Percentiles rank a stretch among this genome's conserved stretches.
Conservation (phyloP, 2,888 invertebrate genomes). For the Argyresthia goedartella region DNA sequence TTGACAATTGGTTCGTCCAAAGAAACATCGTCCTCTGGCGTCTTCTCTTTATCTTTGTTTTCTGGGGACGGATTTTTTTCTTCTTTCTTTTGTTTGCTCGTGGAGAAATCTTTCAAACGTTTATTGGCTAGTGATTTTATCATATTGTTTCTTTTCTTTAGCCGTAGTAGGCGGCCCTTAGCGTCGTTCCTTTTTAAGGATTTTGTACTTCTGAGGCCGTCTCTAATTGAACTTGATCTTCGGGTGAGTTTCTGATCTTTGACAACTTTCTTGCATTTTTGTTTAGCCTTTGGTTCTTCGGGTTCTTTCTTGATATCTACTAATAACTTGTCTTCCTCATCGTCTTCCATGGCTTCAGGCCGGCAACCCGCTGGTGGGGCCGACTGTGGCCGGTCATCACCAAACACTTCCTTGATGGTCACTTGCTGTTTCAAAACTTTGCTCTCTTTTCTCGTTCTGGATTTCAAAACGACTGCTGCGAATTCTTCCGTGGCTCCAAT, state of each 20-base stretch:
- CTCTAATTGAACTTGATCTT: conserved; percentile 55
- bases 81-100: conserved; percentile 43
- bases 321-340: conserved; percentile 29
- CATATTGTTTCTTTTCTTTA: conserved; percentile 62
- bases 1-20: conserved; percentile 35
- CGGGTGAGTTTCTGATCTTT: conserved; percentile 52
- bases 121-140: conserved; percentile 48
- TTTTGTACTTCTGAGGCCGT: conserved; percentile 59
- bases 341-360: conserved; percentile 44
- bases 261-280: conserved; percentile 49
- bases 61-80: conserved; percentile 26
- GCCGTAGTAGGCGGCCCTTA: conserved; percentile 50
- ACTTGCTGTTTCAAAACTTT: conserved; percentile 79
- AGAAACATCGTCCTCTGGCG: conserved; percentile 43
- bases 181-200: conserved; percentile 58
- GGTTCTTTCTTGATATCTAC: conserved; percentile 24
- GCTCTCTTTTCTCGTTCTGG: conserved; percentile 82
- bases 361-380: conserved; percentile 80
- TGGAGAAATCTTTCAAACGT: conserved; percentile 46
- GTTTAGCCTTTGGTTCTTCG: conserved; percentile 32
- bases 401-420: conserved; percentile 86
- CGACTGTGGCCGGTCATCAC: conserved; percentile 83
- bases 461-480: conserved; percentile 78
- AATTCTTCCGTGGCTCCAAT: conserved; percentile 73
- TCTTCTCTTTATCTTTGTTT: conserved; percentile 44